Conservation (phyloP, 2,797 vertebrate genomes). For the Acrossocheilus fasciatus region DNA sequence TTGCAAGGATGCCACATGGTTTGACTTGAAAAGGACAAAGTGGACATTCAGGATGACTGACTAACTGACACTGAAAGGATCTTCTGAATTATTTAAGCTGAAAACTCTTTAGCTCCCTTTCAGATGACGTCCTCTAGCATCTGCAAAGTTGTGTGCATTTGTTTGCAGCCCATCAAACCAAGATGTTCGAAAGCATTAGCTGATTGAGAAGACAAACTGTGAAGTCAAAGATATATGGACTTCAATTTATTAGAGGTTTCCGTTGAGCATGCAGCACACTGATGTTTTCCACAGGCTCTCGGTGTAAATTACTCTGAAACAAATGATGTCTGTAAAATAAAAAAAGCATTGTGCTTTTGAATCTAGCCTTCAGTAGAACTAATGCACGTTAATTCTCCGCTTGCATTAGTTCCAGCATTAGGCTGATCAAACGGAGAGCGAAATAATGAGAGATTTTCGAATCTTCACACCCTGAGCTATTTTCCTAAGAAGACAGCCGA, state of each 20-base stretch:
- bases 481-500: slow-evolving; percentile 20
- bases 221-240: slow-evolving; percentile 30
- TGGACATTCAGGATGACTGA: slow-evolving; percentile 11
- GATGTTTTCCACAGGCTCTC: slow-evolving; percentile 16
- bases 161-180: slow-evolving; percentile 17
- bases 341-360: not conserved
- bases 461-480: slow-evolving; percentile 12
- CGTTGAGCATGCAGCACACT: not conserved
- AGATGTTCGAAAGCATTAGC: slow-evolving; percentile 44
- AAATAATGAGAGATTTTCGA: slow-evolving; percentile 34
- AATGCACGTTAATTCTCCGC: slow-evolving; percentile 20
- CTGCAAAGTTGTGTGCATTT: slow-evolving; percentile 41
- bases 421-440: slow-evolving; percentile 26
- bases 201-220: slow-evolving; percentile 49
- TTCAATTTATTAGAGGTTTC: slow-evolving; percentile 26
- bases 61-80: slow-evolving; percentile 2
- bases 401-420: slow-evolving; percentile 37
- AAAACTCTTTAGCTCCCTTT: slow-evolving; percentile 26
- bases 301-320: slow-evolving; percentile 33
- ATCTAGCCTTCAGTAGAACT: slow-evolving; percentile 16
- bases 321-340: slow-evolving; percentile 17
- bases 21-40: slow-evolving; percentile 45
- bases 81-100: slow-evolving; percentile 22
- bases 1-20: slow-evolving; percentile 25
- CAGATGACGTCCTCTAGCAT: not conserved